phyloP scores from a whole-genome alignment of 2,888 invertebrate genomes.

The Aleiodes alternator region DNA sequence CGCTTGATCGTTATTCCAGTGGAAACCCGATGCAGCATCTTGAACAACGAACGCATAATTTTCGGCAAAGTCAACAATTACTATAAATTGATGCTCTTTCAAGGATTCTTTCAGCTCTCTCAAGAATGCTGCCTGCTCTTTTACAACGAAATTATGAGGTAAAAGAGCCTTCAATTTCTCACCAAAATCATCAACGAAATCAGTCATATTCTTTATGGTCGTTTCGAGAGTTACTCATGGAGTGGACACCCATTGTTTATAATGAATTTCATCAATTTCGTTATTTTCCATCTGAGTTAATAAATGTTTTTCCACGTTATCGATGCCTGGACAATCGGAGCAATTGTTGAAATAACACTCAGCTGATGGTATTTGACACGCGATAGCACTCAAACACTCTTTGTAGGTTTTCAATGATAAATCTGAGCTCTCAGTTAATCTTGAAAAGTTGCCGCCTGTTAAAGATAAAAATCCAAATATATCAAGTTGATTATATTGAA shows the following conservation, averaged over 20 bases:
- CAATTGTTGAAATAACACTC: too few relatives aligned
- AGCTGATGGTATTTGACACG: not conserved
- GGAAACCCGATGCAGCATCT: constrained; percentile 51
- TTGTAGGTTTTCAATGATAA: constrained; percentile 11
- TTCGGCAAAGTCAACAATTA: constrained; percentile 57
- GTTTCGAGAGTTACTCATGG: not conserved
- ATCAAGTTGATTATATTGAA: not conserved
- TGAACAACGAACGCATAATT: constrained; percentile 57
- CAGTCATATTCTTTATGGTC: not conserved
- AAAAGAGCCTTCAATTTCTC: not conserved
- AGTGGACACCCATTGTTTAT: constrained; percentile 30
- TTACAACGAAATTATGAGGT: constrained; percentile 38
- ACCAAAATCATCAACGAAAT: constrained; percentile 5
- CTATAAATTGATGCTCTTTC: constrained; percentile 44
- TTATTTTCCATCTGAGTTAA: constrained; percentile 43
- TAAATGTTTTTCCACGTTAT: constrained; percentile 31
- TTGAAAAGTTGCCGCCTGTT: constrained; percentile 37
- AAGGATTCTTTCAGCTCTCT: constrained; percentile 50
- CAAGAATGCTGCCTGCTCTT: constrained; percentile 51
- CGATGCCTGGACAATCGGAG: constrained; percentile 41
- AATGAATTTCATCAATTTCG: constrained; percentile 45
- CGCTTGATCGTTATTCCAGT: constrained; percentile 43
- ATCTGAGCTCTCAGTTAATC: constrained; percentile 36
- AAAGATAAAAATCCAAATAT: constrained; percentile 14
- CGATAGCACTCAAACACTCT: not conserved